Base-by-base conservation (phyloP, 2,888 invertebrate genomes). In the Xanthia togata region DNA sequence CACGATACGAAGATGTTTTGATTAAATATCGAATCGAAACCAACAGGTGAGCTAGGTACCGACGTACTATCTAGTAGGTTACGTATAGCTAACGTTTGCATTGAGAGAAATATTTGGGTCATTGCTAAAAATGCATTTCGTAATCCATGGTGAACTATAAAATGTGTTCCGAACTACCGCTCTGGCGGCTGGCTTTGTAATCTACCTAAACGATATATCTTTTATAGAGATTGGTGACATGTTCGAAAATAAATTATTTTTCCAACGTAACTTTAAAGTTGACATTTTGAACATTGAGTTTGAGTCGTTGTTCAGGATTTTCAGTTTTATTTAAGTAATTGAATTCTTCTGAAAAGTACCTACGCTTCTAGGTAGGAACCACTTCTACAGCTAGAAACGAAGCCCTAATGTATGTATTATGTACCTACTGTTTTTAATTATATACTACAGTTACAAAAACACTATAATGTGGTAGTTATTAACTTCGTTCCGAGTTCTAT, bases 101-200 rank as follows among this genome's bases (percentile, higher is more conserved):
- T 67, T 74, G 70, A 67, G 53, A 38, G 1, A 53, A 57, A 74
- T 72, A 82, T 72, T 82, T 62, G 65, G 78, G 69, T 82, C 71
- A 82, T 62, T 74, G 68, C 63, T 57, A 60, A 57, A 71, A 64
- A 69, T 47, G n/a, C 26, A 65, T 81, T 73, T 62, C 50, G 9
- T 62, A 78, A 69, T 60, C 55, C 12, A 57, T 67, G 47, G 68
- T n/a, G 41, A 31, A 78, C 38, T 69, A 62, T 62, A 74, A 57
- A 17, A 82, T 70, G 62, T 55, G 20, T 44, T 41, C 17, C 53
- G 17, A 50, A 23, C 60, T 65, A 12, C 38, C 80, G 41, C 26
- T 50, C 41, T 55, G 31, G 50, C 57, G 14, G 23, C 12, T 55
- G n/a, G 31, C 53, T 77, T 4, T 31, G 41, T 72, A 76, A 81